Conservation (phyloP, 2,797 vertebrate genomes). For the Onychomys leucogaster region DNA sequence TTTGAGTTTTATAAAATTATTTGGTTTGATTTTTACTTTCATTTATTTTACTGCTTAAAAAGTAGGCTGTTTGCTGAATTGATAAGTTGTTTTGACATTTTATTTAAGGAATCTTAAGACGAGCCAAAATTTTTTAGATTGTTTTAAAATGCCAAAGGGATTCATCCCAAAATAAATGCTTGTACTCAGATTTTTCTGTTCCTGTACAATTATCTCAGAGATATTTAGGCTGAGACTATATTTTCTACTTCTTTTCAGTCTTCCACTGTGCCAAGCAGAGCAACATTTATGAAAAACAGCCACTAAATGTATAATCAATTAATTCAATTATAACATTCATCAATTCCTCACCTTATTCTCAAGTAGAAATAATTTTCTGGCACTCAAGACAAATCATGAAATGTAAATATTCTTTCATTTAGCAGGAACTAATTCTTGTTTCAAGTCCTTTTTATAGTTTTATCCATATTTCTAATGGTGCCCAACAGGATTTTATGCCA, state of each 20-base stretch:
- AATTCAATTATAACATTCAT: conserved; percentile 8
- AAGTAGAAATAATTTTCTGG: conserved; percentile 57
- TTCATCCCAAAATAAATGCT: conserved; percentile 53
- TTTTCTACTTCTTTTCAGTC: conserved; percentile 45
- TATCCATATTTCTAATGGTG: neutral
- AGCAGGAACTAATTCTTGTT: conserved; percentile 37
- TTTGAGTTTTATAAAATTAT: conserved; percentile 44
- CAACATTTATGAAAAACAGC: conserved; percentile 17
- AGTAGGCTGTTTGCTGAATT: neutral
- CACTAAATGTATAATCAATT: conserved; percentile 30
- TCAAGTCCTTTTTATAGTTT: conserved; percentile 36
- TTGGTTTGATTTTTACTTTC: conserved; percentile 3
- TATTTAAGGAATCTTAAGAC: neutral
- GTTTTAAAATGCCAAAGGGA: conserved; percentile 61
- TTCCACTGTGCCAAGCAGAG: conserved; percentile 9
- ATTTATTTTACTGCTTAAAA: neutral
- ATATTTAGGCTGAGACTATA: neutral
- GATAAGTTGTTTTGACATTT: neutral
- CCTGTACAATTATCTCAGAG: neutral
- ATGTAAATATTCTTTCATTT: conserved; percentile 41
- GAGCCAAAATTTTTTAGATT: neutral
- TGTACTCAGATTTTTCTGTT: conserved; percentile 25
- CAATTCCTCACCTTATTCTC: conserved; percentile 53
- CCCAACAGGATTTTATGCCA: conserved; percentile 73
- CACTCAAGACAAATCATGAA: conserved; percentile 44